Evolutionary conservation across 2,797 vertebrate genomes (phyloP), one percentile per base, ranked within the genome.

Genomic region (Argyrosomus regius): DNA sequence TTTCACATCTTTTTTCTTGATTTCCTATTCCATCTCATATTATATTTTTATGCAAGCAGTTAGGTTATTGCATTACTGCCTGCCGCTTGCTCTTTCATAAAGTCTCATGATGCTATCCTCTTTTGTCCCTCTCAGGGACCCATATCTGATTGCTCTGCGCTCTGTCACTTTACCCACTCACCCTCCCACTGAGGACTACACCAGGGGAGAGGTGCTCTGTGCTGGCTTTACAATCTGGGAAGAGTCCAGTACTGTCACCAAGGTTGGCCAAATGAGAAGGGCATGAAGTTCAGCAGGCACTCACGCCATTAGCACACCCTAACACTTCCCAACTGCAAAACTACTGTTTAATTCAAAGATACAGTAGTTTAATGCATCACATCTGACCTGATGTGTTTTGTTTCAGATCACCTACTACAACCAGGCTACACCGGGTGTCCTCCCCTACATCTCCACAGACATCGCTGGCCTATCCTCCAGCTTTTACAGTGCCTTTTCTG

Each of bases 341-440:
- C 16, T 1, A n/a, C 39, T 60, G 22, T 12, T 12, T 20, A 72
- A 49, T 49, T 8, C 17, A 14, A 28, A 63, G 41, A 52, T 7
- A 14, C 26, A 54, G 8, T 39, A 8, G 11, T 57, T 74, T 41
- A 6, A 26, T 41, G 3, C 54, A 6, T 12, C 20, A 28, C 28
- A 2, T 46, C 18, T 70, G 43, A 83, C 17, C 62, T 46, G 69
- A 20, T 78, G 58, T 63, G 18, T 77, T 80, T 72, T 57, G 17
- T 92, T 8, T 24, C 91, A 99, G 98, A 96, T 99, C 75, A 96
- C 97, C 52, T 99, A 99, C 92, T 99, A 98, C 91, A 98, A 98
- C 91, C 97, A 99, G 93, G 97, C 96, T 11, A 97, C 95, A 0
- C 96, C 97, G 0, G 97, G 95, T 5, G 92, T 98, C 71, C 94